These are phyloP conservation scores for Cephalopachus bancanus DNA, from an alignment of 2,797 vertebrate genomes.

Conservation along the genomic window DNA sequence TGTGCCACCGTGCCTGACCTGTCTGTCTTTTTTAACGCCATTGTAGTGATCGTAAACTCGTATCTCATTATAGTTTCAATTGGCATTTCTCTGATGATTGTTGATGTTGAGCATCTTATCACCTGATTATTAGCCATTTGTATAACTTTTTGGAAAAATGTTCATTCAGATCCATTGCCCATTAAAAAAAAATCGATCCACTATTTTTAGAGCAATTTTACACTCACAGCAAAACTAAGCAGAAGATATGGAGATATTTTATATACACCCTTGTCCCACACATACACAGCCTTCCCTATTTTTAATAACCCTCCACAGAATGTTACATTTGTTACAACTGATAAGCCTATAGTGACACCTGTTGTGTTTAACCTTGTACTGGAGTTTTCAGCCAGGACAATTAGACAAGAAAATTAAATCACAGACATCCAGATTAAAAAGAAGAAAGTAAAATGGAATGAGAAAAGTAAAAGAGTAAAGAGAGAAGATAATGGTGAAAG, in stretches of 20 bases:
- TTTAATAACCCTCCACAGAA: not conserved
- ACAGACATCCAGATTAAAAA: too few relatives aligned
- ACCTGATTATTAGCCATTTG: not conserved
- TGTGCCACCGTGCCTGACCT: too few relatives aligned
- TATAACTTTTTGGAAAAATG: not conserved
- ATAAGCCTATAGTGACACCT: not conserved
- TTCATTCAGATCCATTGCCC: not conserved
- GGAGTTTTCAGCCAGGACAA: too few relatives aligned
- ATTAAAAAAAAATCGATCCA: not conserved
- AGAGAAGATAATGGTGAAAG: too few relatives aligned
- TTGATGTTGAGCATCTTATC: not conserved
- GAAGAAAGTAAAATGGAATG: too few relatives aligned
- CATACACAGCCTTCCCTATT: not conserved
- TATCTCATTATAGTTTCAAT: constrained; percentile 13
- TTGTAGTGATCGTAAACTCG: not conserved
- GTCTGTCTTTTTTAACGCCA: not conserved
- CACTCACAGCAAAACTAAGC: not conserved
- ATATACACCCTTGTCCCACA: not conserved
- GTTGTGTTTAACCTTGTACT: too few relatives aligned
- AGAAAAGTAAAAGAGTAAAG: too few relatives aligned
- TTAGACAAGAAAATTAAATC: too few relatives aligned
- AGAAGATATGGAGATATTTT: not conserved
- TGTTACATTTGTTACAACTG: not conserved
- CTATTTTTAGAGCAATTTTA: not conserved
- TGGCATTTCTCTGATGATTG: not conserved